phyloP scores from a whole-genome alignment of 2,888 invertebrate genomes.

The Thera obeliscata region DNA sequence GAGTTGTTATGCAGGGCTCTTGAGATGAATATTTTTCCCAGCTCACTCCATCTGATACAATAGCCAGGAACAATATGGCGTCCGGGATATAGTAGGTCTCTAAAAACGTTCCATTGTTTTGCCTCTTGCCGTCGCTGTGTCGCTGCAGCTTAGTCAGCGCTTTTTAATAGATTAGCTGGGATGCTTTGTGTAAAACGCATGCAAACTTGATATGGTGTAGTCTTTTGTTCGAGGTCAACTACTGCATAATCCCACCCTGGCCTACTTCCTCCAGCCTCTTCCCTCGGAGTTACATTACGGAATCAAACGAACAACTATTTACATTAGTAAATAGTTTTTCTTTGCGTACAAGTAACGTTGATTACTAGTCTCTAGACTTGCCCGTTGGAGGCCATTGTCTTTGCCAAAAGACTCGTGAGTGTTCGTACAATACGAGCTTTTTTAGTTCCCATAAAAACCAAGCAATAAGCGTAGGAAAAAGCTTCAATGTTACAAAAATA shows the following conservation, averaged over 20 bases:
- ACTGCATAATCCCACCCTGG: conserved; percentile 13
- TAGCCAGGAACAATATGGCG: conserved; percentile 54
- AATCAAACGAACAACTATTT: background rate
- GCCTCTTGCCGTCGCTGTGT: conserved; percentile 41
- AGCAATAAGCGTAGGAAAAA: background rate
- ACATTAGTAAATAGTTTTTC: no score
- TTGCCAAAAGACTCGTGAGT: background rate
- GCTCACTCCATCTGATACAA: conserved; percentile 48
- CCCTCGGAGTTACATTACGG: no score
- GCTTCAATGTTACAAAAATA: background rate
- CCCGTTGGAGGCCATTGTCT: background rate
- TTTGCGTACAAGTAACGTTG: no score
- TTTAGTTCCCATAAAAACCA: background rate
- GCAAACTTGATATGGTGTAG: conserved; percentile 22
- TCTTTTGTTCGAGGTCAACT: conserved; percentile 24
- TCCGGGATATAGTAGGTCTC: conserved; percentile 49
- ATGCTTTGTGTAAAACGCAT: conserved; percentile 37
- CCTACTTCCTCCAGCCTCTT: conserved; percentile 11
- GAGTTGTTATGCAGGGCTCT: conserved; percentile 37
- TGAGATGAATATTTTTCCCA: conserved; percentile 55
- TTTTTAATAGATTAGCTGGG: conserved; percentile 50
- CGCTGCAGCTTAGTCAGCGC: conserved; percentile 48
- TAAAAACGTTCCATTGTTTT: conserved; percentile 58
- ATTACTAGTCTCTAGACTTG: background rate
- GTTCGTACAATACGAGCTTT: background rate